Conservation (phyloP, 2,113 vertebrate genomes). For the Notiomystis cincta region DNA sequence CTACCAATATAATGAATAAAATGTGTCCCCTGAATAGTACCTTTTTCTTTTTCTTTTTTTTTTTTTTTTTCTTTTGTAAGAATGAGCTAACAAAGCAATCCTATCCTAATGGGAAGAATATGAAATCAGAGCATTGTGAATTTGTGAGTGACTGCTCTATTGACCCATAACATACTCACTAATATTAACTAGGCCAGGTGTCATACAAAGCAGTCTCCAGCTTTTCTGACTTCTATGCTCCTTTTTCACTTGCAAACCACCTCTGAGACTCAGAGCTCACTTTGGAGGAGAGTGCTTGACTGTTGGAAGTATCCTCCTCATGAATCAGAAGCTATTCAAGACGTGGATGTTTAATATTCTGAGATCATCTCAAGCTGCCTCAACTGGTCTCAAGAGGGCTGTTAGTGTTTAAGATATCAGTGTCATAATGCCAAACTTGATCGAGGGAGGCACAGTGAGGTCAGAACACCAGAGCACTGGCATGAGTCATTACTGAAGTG, state of each 20-base stretch:
- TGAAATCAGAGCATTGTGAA: background rate
- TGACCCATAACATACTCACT: background rate
- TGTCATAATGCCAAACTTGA: conserved; percentile 35
- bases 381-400: conserved; percentile 5
- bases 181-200: conserved; percentile 2
- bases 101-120: background rate
- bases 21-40: background rate
- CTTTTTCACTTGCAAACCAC: background rate
- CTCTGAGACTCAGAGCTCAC: background rate
- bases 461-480: background rate
- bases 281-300: background rate
- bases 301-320: background rate
- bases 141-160: background rate
- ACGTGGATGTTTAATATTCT: background rate
- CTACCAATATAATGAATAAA: background rate
- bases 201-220: background rate
- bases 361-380: conserved; percentile 28
- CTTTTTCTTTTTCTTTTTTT: no score
- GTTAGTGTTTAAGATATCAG: conserved; percentile 7
- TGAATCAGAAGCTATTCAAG: conserved; percentile 1
- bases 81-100: background rate
- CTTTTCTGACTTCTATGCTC: background rate
- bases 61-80: background rate
- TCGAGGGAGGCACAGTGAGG: conserved; percentile 8
- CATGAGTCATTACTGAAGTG: conserved; percentile 30